Conservation (phyloP, 2,797 vertebrate genomes). For the Myotis planiceps region DNA sequence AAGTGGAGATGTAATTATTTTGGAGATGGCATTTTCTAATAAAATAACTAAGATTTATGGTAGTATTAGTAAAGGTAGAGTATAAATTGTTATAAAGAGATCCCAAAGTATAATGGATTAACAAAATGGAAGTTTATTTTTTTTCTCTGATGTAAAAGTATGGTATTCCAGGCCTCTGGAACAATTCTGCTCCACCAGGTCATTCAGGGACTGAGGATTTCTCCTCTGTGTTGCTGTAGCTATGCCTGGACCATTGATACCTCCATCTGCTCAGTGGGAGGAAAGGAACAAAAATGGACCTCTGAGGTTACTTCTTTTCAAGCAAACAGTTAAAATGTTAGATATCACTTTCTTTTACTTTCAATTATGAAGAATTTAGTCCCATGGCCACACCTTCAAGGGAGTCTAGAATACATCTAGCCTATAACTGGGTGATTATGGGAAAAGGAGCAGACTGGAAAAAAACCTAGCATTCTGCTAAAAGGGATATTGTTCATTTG, state of each 20-base stretch:
- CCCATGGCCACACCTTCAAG: background rate
- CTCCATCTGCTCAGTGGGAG: background rate
- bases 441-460: background rate
- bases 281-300: background rate
- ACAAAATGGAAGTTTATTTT: background rate
- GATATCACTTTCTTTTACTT: background rate
- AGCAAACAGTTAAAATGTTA: background rate
- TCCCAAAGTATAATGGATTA: background rate
- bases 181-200: background rate
- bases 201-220: background rate
- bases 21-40: background rate
- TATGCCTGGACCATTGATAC: background rate
- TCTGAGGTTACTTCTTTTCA: background rate
- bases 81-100: background rate
- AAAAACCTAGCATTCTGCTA: background rate
- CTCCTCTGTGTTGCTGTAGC: background rate
- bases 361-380: background rate
- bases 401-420: background rate
- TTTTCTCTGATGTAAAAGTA: background rate
- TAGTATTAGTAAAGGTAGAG: background rate
- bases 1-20: background rate
- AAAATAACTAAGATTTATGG: background rate
- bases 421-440: background rate
- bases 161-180: background rate
- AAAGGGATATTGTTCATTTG: background rate